Evolutionary conservation across 2,113 vertebrate species (phyloP).

Genomic region (Engraulis encrasicolus): DNA sequence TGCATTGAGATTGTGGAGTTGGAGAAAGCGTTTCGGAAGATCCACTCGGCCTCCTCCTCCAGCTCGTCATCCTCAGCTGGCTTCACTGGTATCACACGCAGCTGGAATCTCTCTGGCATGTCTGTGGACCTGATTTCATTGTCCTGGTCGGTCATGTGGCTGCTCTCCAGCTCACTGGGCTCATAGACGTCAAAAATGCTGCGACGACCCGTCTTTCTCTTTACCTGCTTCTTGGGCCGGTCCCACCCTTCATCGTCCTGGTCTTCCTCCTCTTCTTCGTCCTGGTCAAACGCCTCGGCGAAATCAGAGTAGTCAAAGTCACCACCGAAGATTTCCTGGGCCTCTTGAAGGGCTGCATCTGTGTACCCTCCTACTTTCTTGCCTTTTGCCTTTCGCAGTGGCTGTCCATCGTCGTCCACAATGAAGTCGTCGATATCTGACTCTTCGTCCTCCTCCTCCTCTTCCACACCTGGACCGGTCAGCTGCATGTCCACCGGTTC

Average conservation of each 20-base stretch:
- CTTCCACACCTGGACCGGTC: conserved; percentile 81
- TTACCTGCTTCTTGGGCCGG: conserved; percentile 92
- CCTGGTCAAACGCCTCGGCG: conserved; percentile 90
- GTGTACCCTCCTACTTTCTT: conserved; percentile 97
- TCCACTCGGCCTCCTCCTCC: conserved; percentile 99
- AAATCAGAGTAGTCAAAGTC: conserved; percentile 98
- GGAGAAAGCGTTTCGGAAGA: conserved; percentile 96
- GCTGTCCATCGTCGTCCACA: conserved; percentile 96
- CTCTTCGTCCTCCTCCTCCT: conserved; percentile 93
- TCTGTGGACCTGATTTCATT: conserved; percentile 97
- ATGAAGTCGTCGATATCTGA: conserved; percentile 99
- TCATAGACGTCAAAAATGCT: conserved; percentile 99
- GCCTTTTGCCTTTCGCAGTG: conserved; percentile 92
- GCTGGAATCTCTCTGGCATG: conserved; percentile 98
- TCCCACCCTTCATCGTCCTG: conserved; percentile 90
- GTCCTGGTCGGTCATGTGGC: conserved; percentile 97
- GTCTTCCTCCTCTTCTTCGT: conserved; percentile 95
- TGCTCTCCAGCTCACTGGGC: conserved; percentile 96
- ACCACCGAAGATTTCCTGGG: conserved; percentile 97
- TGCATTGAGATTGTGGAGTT: conserved; percentile 96
- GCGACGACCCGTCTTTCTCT: conserved; percentile 91
- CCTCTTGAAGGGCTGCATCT: conserved; percentile 95
- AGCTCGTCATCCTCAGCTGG: conserved; percentile 94
- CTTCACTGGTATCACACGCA: conserved; percentile 90
- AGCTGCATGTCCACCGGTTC: conserved; percentile 83